Evolutionary conservation across 2,888 invertebrate genomes (phyloP).

Genomic region (Saturnia pavonia): DNA sequence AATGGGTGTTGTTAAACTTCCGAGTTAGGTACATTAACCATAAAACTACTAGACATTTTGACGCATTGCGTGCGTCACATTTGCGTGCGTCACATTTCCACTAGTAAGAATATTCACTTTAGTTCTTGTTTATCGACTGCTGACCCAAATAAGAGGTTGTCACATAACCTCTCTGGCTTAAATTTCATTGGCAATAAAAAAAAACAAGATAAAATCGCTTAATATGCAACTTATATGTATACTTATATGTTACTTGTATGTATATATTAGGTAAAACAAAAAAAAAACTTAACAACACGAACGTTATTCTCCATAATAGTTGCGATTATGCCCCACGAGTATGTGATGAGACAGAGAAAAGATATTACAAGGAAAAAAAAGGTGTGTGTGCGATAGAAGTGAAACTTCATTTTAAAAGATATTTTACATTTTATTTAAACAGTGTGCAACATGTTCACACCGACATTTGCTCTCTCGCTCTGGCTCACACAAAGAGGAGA

Average conservation of each 20-base stretch:
- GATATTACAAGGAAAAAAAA: not conserved
- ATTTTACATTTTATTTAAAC: too few species aligned
- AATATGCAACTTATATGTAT: not conserved
- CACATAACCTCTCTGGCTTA: constrained; percentile 5
- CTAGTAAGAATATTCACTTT: not conserved
- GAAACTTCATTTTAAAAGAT: too few species aligned
- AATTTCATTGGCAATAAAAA: not conserved
- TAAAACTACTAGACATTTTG: not conserved
- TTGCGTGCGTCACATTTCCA: constrained; percentile 8
- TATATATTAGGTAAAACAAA: not conserved
- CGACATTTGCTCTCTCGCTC: too few species aligned
- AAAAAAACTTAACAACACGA: not conserved
- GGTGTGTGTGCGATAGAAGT: too few species aligned
- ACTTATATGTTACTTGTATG: not conserved
- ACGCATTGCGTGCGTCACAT: constrained; percentile 10
- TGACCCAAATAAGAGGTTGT: constrained; percentile 2
- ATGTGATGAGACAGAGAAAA: not conserved
- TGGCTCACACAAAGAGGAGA: too few species aligned
- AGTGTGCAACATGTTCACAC: too few species aligned
- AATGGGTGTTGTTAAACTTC: constrained; percentile 6
- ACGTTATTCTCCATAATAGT: not conserved
- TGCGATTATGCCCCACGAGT: not conserved
- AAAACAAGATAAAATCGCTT: not conserved
- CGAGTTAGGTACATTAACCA: not conserved
- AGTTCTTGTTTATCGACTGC: not conserved